These are phyloP conservation scores for Halcyon chelicuti DNA, from an alignment of 2,797 vertebrate species.

Conservation along the genomic window DNA sequence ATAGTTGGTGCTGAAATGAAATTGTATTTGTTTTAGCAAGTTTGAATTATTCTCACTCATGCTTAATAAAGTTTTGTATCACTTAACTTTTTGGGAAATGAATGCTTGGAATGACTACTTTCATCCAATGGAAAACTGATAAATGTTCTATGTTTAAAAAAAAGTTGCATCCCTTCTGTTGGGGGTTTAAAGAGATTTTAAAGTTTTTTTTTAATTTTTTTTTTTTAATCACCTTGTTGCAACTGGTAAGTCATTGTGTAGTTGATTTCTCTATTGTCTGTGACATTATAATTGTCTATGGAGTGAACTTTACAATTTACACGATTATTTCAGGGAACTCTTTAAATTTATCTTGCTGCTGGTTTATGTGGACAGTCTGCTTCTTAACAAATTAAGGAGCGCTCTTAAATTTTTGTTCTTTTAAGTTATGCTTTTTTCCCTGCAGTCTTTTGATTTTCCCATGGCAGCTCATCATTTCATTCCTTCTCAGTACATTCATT, in stretches of 20 bases:
- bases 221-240: neutral
- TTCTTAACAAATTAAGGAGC: neutral
- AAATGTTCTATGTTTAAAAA: neutral
- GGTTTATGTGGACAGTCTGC: neutral
- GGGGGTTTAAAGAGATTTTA: neutral
- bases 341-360: neutral
- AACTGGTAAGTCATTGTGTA: neutral
- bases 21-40: neutral
- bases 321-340: neutral
- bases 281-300: neutral
- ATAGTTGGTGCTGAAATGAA: neutral
- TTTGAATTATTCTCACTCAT: neutral
- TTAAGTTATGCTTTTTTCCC: neutral
- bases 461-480: rapidly evolving
- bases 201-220: neutral
- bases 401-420: neutral
- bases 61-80: neutral
- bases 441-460: neutral
- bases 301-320: neutral
- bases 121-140: neutral
- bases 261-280: neutral
- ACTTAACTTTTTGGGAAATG: neutral
- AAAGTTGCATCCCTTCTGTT: neutral
- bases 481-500: neutral
- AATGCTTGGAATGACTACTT: neutral